A percentile compares a stretch with the other conserved stretches of the same genome.
These are phyloP conservation scores for Erythrocercus mccallii DNA, from an alignment of 2,113 vertebrate genomes.

Conservation along the genomic window DNA sequence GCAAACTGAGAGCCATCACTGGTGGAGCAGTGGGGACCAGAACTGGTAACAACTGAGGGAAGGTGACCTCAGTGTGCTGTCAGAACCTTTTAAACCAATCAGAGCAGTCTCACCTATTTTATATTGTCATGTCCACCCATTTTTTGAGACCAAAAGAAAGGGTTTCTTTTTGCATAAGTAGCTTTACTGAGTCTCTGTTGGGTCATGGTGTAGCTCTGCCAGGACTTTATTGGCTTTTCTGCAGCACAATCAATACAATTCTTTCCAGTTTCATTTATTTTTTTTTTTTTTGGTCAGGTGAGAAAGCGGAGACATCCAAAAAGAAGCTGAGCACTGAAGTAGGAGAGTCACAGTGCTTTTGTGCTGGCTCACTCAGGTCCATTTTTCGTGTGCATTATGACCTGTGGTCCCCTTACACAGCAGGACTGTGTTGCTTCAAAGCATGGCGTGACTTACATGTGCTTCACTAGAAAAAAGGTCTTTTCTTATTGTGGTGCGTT, in stretches of 20 bases:
- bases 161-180: not conserved
- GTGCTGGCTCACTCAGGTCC: not conserved
- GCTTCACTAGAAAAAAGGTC: not conserved
- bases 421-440: not conserved
- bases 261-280: not conserved
- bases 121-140: not conserved
- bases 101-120: not conserved
- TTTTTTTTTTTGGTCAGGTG: not conserved
- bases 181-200: not conserved
- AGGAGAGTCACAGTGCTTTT: not conserved
- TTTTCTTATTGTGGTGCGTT: not conserved
- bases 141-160: not conserved
- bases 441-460: not conserved
- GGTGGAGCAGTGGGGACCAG: not conserved
- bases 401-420: not conserved
- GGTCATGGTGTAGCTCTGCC: not conserved
- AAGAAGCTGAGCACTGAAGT: not conserved
- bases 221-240: not conserved
- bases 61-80: not conserved
- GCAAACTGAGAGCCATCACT: not conserved
- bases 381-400: not conserved
- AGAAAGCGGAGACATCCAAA: not conserved
- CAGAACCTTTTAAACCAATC: not conserved
- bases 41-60: not conserved
- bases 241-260: not conserved